These are phyloP conservation scores for Hypena proboscidalis DNA, from an alignment of 2,888 invertebrate genomes.

Conservation along the genomic window DNA sequence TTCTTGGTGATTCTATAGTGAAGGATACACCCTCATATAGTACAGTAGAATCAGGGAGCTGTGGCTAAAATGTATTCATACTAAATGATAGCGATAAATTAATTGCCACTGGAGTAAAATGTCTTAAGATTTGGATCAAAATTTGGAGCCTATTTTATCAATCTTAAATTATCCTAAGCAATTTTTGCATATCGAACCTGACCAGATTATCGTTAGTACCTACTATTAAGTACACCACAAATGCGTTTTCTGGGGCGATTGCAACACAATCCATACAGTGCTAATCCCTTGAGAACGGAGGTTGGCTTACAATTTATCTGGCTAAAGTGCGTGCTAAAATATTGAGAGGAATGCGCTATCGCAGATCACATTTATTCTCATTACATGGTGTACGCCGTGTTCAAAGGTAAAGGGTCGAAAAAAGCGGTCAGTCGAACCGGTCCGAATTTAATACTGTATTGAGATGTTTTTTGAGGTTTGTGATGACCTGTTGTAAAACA, in stretches of 20 bases:
- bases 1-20: too few relatives aligned
- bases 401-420: conserved; percentile 55
- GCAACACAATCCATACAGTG: conserved; percentile 43
- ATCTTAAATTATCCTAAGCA: too few relatives aligned
- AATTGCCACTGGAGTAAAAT: too few relatives aligned
- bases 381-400: conserved; percentile 59
- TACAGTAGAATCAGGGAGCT: too few relatives aligned
- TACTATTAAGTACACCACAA: conserved; percentile 23
- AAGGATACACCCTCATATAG: too few relatives aligned
- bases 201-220: conserved; percentile 39
- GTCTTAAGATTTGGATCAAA: too few relatives aligned
- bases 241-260: conserved; percentile 36
- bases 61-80: too few relatives aligned
- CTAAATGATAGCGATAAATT: too few relatives aligned
- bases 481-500: too few relatives aligned
- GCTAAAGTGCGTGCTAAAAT: conserved; percentile 79
- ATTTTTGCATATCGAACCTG: conserved; percentile 18
- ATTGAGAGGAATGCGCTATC: conserved; percentile 73
- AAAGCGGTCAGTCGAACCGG: conserved; percentile 39
- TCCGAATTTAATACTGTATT: conserved; percentile 33
- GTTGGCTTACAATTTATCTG: conserved; percentile 72
- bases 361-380: conserved; percentile 78
- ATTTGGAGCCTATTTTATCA: too few relatives aligned
- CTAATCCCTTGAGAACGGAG: conserved; percentile 62
- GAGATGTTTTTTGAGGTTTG: conserved; percentile 23